Conservation (phyloP, 2,113 vertebrate species). For the Corythornis madagascariensis region DNA sequence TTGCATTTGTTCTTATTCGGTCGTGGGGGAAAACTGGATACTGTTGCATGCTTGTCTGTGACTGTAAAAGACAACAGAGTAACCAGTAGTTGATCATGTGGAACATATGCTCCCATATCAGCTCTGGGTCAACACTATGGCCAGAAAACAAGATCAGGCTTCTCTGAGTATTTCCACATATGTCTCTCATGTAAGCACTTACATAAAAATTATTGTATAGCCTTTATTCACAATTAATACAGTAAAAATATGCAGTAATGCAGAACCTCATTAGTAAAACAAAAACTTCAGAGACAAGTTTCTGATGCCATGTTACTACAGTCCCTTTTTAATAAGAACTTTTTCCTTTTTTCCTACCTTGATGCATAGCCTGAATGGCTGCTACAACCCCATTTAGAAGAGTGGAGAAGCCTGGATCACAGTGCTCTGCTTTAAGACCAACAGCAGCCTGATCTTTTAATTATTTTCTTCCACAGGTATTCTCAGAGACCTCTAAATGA, state of each 20-base stretch:
- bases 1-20: not conserved
- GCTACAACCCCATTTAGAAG: not conserved
- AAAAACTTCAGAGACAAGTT: not conserved
- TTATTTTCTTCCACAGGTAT: not conserved
- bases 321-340: not conserved
- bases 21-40: not conserved
- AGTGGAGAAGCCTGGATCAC: not conserved
- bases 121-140: not conserved
- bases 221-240: not conserved
- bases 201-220: not conserved
- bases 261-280: not conserved
- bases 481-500: not conserved
- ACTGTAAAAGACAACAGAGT: not conserved
- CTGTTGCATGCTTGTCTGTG: not conserved
- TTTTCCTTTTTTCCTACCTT: too few species aligned
- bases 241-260: not conserved
- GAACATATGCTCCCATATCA: not conserved
- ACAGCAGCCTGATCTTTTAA: not conserved
- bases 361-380: not conserved
- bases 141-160: slow-evolving; percentile 6
- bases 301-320: not conserved
- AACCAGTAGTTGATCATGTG: not conserved
- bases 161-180: not conserved
- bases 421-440: not conserved
- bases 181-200: not conserved